Evolutionary conservation across 2,797 vertebrate genomes (phyloP).

Genomic region (Aulostomus chinensis): DNA sequence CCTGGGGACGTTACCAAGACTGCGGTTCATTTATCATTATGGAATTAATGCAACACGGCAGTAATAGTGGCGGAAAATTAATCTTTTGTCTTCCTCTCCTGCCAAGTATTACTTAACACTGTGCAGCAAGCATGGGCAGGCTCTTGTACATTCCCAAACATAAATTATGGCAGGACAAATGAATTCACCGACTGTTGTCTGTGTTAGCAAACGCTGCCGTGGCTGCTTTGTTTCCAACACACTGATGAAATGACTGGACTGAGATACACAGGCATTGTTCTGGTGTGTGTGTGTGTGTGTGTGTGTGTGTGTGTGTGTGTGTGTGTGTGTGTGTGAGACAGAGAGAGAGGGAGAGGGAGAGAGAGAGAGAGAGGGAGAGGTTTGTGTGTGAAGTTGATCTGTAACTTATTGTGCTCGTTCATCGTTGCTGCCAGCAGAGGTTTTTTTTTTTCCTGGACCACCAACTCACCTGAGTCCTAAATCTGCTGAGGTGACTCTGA

Average conservation of each 20-base stretch:
- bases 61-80: constrained; percentile 48
- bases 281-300: too few species aligned
- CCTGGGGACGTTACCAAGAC: constrained; percentile 40
- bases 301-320: too few species aligned
- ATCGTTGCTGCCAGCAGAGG: not conserved
- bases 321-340: too few species aligned
- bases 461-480: too few species aligned
- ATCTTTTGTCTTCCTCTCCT: constrained; percentile 55
- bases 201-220: constrained; percentile 42
- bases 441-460: constrained; percentile 27
- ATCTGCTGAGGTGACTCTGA: constrained; percentile 16
- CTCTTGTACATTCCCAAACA: constrained; percentile 64
- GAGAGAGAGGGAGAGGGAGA: too few species aligned
- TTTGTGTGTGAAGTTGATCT: constrained; percentile 14
- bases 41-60: constrained; percentile 32
- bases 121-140: constrained; percentile 58
- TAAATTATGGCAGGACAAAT: constrained; percentile 69
- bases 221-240: constrained; percentile 43
- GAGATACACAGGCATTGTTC: constrained; percentile 44
- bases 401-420: constrained; percentile 9
- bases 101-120: constrained; percentile 52
- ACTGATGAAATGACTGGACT: constrained; percentile 17
- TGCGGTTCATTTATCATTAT: constrained; percentile 14
- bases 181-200: constrained; percentile 44
- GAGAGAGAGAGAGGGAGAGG: constrained; percentile 15